Evolutionary conservation across 2,888 invertebrate species (phyloP), one percentile per base, ranked within the genome.

Genomic region (Pogonocherus hispidulus): DNA sequence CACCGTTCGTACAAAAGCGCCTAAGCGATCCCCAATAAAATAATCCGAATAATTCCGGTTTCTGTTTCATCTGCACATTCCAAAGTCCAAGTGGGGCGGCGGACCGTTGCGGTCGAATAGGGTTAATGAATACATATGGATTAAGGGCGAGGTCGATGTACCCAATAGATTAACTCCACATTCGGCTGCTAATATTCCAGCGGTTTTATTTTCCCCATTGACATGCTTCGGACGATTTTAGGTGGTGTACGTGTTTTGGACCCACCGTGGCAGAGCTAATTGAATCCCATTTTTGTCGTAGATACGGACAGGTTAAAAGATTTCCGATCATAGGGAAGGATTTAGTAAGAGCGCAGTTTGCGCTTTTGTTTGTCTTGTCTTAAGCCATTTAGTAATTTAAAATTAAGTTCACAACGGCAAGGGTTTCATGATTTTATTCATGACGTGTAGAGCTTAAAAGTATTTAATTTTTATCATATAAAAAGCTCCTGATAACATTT

Each of bases 91-190:
- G 41, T 5, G n/a, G 41, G 32, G 16, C n/a, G 32, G 16, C 52
- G 32, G n/a, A 14, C 27, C 51, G 16, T 27, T 8, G 52, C 18
- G 52, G 16, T 5, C 14, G n/a, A 52, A 32, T 52, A 16, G 27
- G 52, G 52, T 27, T 52, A 52, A 52, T 52, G 52, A 52, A 52
- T 52, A 52, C 32, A 52, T 52, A 52, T 52, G 52, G 32, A 14
- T 16, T 6, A 8, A n/a, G 52, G 52, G 11, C 16, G 32, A 52
- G 49, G 49, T 51, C 23, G 49, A 6, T n/a, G 52, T 57, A 14
- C 27, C 57, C 57, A 16, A 57, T 57, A 57, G 44, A 57, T 57
- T 46, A 23, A 57, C 44, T 44, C 27, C 44, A 14, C 44, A 57
- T 57, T 59, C 47, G 27, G 44, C 16, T 16, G 41, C 41, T 27